A percentile compares a stretch with the other conserved stretches of the same genome.
These are phyloP conservation scores for Buceros bicornis DNA, from an alignment of 2,797 vertebrate species.

Conservation along the genomic window DNA sequence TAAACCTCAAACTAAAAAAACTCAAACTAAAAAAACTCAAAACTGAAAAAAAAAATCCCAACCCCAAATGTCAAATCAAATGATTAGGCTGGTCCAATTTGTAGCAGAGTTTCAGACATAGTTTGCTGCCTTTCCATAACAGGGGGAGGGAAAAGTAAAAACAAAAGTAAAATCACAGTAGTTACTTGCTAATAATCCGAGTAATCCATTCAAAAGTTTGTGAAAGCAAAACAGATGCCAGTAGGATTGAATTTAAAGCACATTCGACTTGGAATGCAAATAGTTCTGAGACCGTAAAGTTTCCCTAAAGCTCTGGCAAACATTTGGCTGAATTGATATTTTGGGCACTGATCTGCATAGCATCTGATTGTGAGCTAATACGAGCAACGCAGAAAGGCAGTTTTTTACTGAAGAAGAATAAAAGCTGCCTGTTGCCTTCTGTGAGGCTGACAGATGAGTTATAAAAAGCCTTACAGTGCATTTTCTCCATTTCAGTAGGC, in stretches of 20 bases:
- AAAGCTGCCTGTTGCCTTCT: constrained; percentile 43
- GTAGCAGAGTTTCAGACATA: neutral
- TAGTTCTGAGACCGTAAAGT: constrained; percentile 49
- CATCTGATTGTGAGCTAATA: constrained; percentile 61
- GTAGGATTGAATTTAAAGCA: constrained; percentile 49
- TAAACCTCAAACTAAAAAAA: neutral
- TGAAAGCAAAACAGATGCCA: constrained; percentile 59
- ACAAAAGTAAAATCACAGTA: neutral
- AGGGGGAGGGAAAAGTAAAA: neutral
- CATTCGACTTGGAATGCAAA: constrained; percentile 59
- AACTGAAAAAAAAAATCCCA: neutral
- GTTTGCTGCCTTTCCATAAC: neutral
- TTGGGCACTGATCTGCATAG: constrained; percentile 64
- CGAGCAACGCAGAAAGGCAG: constrained; percentile 48
- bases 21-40: neutral
- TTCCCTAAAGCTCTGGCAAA: constrained; percentile 67
- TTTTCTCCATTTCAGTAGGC: neutral
- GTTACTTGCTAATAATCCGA: constrained; percentile 35
- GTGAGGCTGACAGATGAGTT: neutral
- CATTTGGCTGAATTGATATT: constrained; percentile 64
- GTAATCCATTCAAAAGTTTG: constrained; percentile 39
- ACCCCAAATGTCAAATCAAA: neutral
- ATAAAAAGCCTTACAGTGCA: constrained; percentile 14
- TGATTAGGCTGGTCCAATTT: neutral
- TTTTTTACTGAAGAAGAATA: constrained; percentile 29